Base-by-base conservation (phyloP, 2,797 vertebrate genomes). In the Helarctos malayanus region DNA sequence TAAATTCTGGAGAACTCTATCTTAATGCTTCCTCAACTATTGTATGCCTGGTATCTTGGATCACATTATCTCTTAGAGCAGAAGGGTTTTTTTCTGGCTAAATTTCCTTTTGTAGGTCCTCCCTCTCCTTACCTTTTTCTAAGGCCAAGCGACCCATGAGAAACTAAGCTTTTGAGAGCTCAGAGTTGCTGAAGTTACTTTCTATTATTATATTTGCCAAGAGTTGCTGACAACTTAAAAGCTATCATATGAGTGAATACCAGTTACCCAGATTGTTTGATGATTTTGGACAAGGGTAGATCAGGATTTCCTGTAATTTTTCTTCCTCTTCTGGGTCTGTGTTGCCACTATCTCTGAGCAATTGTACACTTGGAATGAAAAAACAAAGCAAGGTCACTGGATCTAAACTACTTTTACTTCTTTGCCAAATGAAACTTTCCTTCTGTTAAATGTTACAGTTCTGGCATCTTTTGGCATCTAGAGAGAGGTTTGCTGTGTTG, bases 301-400 rank as follows among this genome's bases (percentile, higher is more conserved):
- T 96, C 94, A 96, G 95, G 94, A 97, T 94, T 97, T 97, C 97
- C 96, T 97, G 92, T 91, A 32, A 95, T 97, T 97, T 98, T 97
- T 97, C 95, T 95, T 97, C 80, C 76, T 94, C 54, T 91, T 95
- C 88, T 96, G 71, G 90, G 15, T 23, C 88, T 83, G 11, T 61
- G 52, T 92, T 96, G 92, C 95, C 90, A 95, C 92, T 97, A 41
- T 96, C 96, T 96, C 69, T 95, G 61, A 97, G 85, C 79, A 94
- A 0, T 94, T 97, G 89, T 93, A 65, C 21, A 69, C 84, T 96
- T 97, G 85, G 73, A 92, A 92, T 94, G 87, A 86, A 95, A 96
- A 91, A 94, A 93, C 57, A 88, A 96, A 97, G 80, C 89, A 94
- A 95, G 92, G 76, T 95, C 95, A 75, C 80, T 96, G 76, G 38